A percentile compares a stretch with the other conserved stretches of the same genome.
These are phyloP conservation scores for Dicyrtoma fusca DNA, from an alignment of 2,888 invertebrate species.

Conservation along the genomic window DNA sequence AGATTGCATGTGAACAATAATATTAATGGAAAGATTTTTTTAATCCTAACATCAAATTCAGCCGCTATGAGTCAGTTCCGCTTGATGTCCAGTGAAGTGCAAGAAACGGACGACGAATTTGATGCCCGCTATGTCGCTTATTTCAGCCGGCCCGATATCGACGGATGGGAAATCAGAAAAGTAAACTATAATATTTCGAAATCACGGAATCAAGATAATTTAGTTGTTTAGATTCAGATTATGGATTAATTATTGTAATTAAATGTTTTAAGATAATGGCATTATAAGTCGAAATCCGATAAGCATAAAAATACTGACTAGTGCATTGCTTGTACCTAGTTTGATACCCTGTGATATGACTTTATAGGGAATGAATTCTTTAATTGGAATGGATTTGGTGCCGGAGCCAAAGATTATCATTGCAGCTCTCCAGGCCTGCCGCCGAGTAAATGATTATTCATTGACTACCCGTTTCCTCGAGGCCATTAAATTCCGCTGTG, in stretches of 20 bases:
- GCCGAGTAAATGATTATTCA: constrained; percentile 91
- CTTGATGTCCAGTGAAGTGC: constrained; percentile 26
- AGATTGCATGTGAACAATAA: too few relatives aligned
- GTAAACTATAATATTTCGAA: constrained; percentile 56
- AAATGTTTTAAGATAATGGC: neutral
- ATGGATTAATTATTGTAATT: neutral
- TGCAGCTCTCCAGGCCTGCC: constrained; percentile 86
- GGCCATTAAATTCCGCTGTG: constrained; percentile 87
- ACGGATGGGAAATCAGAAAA: constrained; percentile 92
- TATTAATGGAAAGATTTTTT: neutral
- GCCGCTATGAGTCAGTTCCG: neutral
- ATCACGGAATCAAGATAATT: too few relatives aligned
- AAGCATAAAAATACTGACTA: too few relatives aligned
- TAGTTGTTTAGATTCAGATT: too few relatives aligned
- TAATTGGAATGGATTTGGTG: constrained; percentile 86
- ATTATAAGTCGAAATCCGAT: too few relatives aligned
- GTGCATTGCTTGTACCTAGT: too few relatives aligned
- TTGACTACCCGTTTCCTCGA: constrained; percentile 91
- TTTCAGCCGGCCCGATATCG: constrained; percentile 85
- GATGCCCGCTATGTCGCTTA: constrained; percentile 80
- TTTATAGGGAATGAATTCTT: constrained; percentile 76
- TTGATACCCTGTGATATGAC: neutral
- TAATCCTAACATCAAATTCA: too few relatives aligned
- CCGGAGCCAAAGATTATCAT: constrained; percentile 88
- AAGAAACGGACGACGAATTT: constrained; percentile 82